These are phyloP conservation scores for Nymphalis c-album DNA, from an alignment of 2,888 invertebrate genomes.

Conservation along the genomic window DNA sequence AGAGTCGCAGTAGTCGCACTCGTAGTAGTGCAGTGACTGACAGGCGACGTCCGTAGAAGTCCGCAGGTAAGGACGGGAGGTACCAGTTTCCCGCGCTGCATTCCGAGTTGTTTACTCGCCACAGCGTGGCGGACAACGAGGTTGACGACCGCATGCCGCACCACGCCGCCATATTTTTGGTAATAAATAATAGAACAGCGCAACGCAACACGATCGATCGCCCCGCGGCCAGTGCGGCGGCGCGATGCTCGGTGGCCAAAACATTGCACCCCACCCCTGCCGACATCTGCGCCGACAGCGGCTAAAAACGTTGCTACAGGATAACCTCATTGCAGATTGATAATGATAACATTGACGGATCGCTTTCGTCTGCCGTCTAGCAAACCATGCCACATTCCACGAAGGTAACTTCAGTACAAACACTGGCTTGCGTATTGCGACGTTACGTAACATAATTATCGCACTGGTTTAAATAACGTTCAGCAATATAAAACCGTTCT, in stretches of 20 bases:
- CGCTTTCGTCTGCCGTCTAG: constrained; percentile 8
- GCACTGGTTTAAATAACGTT: no score
- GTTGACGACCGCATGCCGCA: constrained; percentile 69
- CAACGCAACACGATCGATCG: constrained; percentile 72
- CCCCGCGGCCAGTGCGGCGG: constrained; percentile 66
- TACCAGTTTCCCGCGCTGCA: constrained; percentile 66
- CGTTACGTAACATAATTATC: neutral
- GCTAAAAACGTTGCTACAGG: constrained; percentile 24
- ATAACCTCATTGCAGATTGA: constrained; percentile 33
- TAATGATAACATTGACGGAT: constrained; percentile 13
- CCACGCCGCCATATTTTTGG: constrained; percentile 77
- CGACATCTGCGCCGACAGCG: constrained; percentile 29
- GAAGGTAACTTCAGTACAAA: neutral
- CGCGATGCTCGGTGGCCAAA: constrained; percentile 62
- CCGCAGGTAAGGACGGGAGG: constrained; percentile 52
- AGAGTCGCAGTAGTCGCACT: constrained; percentile 27
- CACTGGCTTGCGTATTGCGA: neutral
- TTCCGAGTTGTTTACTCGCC: constrained; percentile 69
- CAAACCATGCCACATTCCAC: neutral
- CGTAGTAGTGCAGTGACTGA: constrained; percentile 33
- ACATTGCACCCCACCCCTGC: constrained; percentile 59
- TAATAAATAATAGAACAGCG: constrained; percentile 77
- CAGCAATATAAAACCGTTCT: no score
- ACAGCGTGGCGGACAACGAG: constrained; percentile 54
- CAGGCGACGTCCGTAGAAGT: constrained; percentile 38